Conservation (phyloP, 2,797 vertebrate species). For the Lagocephalus sceleratus region DNA sequence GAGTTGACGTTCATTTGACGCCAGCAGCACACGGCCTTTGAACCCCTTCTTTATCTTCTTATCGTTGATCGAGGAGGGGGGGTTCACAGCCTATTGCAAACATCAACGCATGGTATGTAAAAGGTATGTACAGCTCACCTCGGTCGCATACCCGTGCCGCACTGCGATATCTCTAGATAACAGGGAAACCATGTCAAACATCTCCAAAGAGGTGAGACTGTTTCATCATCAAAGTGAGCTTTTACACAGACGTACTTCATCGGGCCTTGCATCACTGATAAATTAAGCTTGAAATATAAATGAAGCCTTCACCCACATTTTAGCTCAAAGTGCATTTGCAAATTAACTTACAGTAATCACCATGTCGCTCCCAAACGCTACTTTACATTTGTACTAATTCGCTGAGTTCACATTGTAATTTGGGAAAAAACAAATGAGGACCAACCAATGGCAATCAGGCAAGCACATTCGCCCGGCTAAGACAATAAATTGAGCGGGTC, state of each 20-base stretch:
- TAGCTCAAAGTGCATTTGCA: slow-evolving; percentile 33
- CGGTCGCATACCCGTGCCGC: background rate
- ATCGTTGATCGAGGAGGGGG: no score
- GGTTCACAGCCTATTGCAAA: no score
- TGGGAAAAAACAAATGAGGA: slow-evolving; percentile 18
- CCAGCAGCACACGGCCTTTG: no score
- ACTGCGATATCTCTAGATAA: background rate
- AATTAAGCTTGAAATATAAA: slow-evolving; percentile 8
- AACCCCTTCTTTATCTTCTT: no score
- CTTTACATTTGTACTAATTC: slow-evolving; percentile 31
- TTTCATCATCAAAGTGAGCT: background rate
- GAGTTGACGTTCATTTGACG: no score
- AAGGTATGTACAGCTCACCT: no score
- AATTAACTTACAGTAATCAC: slow-evolving; percentile 29
- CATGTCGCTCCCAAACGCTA: slow-evolving; percentile 28
- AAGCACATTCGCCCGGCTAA: slow-evolving; percentile 15
- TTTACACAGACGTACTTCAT: background rate
- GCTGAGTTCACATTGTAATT: slow-evolving; percentile 23
- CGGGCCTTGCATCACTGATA: background rate
- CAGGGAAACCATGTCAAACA: background rate
- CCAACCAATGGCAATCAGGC: slow-evolving; percentile 14
- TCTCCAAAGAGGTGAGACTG: background rate
- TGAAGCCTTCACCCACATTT: slow-evolving; percentile 18
- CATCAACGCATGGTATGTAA: no score
- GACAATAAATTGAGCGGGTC: background rate